These are phyloP conservation scores for Dusona sp. DNA, from an alignment of 2,888 invertebrate genomes.

Conservation along the genomic window DNA sequence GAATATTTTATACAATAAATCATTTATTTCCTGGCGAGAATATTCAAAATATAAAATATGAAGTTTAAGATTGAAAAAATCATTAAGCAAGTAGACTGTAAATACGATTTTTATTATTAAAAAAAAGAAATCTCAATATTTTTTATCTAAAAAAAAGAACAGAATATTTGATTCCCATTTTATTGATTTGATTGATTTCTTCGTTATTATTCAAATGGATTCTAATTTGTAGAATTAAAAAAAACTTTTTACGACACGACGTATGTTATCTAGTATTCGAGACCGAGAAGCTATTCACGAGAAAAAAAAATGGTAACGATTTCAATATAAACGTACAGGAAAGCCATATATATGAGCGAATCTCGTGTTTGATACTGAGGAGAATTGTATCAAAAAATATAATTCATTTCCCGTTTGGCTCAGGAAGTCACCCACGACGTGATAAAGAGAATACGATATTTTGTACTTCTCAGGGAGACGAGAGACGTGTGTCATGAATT, in stretches of 20 bases:
- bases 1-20: neutral
- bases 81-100: neutral
- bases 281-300: neutral
- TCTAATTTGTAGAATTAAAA: neutral
- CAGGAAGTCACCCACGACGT: conserved; percentile 78
- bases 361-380: conserved; percentile 11
- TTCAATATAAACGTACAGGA: neutral
- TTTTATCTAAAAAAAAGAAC: too few relatives aligned
- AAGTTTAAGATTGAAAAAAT: neutral
- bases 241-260: neutral
- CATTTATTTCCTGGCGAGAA: neutral
- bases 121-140: too few relatives aligned
- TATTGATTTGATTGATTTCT: neutral
- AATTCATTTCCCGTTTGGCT: conserved; percentile 74
- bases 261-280: neutral
- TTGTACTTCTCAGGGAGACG: neutral
- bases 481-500: conserved; percentile 22
- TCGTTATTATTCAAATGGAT: too few relatives aligned
- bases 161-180: neutral
- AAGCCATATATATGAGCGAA: neutral
- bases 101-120: too few relatives aligned
- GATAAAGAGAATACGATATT: conserved; percentile 72
- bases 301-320: neutral
- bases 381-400: conserved; percentile 62
- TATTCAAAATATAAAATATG: neutral